phyloP scores from a whole-genome alignment of 2,797 vertebrate genomes.

The Otolemur crassicaudatus region DNA sequence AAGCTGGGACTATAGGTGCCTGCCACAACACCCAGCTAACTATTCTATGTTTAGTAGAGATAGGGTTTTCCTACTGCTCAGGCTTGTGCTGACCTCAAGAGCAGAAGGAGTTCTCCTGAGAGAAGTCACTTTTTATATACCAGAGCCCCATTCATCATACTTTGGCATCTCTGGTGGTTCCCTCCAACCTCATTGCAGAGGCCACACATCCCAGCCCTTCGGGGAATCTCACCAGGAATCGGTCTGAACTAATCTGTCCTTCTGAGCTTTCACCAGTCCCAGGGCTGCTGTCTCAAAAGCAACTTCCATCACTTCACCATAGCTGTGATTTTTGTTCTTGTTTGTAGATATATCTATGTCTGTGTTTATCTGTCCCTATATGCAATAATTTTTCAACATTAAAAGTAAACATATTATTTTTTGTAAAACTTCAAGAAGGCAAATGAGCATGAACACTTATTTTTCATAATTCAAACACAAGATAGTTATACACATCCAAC shows the following conservation, averaged over 20 bases:
- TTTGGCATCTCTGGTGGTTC: too few relatives aligned
- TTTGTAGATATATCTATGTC: neutral
- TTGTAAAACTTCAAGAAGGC: neutral
- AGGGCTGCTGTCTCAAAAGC: neutral
- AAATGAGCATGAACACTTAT: neutral
- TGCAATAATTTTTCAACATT: neutral
- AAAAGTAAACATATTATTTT: neutral
- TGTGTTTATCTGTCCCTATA: neutral
- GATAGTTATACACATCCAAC: neutral
- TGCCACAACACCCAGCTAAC: too few relatives aligned
- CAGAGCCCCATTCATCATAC: too few relatives aligned
- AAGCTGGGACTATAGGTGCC: too few relatives aligned
- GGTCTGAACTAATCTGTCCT: neutral
- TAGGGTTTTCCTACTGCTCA: too few relatives aligned
- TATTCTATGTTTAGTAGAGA: too few relatives aligned
- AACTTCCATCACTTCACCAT: neutral
- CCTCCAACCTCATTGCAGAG: too few relatives aligned
- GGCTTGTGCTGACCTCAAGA: too few relatives aligned
- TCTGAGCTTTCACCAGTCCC: neutral
- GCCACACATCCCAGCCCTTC: neutral
- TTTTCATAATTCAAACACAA: neutral
- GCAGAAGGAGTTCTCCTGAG: too few relatives aligned
- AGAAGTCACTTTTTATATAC: neutral
- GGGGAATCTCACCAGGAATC: neutral
- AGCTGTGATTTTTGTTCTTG: neutral